phyloP scores from a whole-genome alignment of 2,888 invertebrate genomes.

The Osedax frankpressi region DNA sequence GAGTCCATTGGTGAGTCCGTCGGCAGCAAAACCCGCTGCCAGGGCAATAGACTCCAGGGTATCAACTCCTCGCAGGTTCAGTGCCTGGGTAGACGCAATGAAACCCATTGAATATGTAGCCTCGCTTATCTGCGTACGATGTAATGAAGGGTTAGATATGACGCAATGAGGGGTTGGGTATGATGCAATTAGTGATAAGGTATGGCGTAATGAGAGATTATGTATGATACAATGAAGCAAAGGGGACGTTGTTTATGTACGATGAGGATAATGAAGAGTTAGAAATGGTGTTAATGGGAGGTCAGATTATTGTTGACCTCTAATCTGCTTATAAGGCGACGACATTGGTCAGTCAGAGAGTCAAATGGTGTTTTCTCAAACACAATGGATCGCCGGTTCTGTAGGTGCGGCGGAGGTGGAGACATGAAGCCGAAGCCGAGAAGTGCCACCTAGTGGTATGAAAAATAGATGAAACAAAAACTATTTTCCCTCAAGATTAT shows the following conservation, averaged over 20 bases:
- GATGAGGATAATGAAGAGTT: too few relatives aligned
- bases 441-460: constrained; percentile 22
- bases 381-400: constrained; percentile 14
- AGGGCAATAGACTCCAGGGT: not conserved
- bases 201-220: too few relatives aligned
- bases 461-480: too few relatives aligned
- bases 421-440: constrained; percentile 22
- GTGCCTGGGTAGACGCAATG: not conserved
- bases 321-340: constrained; percentile 16
- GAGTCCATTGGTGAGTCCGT: not conserved
- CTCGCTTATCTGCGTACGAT: not conserved
- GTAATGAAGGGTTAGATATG: too few relatives aligned
- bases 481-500: too few relatives aligned
- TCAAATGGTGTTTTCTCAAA: constrained; percentile 23
- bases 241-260: too few relatives aligned
- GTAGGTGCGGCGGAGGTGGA: not conserved
- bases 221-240: too few relatives aligned
- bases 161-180: too few relatives aligned
- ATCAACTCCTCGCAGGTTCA: not conserved
- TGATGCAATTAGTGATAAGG: too few relatives aligned
- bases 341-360: constrained; percentile 11
- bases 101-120: not conserved
- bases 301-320: too few relatives aligned
- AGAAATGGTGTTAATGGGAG: too few relatives aligned
- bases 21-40: not conserved